phyloP scores from a whole-genome alignment of 2,888 invertebrate genomes.

The Euzetes globulus region DNA sequence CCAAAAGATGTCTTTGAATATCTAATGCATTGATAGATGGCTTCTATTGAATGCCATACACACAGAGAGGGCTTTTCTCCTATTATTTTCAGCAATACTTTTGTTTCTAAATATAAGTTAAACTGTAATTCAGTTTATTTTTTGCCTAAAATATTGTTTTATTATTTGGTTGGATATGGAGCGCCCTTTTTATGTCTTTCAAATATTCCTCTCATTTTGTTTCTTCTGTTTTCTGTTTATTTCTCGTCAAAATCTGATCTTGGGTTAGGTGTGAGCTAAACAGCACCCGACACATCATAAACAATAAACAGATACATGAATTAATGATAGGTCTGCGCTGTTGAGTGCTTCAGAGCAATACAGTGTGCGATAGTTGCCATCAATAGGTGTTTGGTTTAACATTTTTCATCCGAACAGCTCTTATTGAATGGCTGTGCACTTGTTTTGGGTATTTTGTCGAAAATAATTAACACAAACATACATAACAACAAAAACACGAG shows the following conservation, averaged over 20 bases:
- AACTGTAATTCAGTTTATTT: too few relatives aligned
- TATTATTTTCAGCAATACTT: too few relatives aligned
- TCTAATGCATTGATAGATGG: background rate
- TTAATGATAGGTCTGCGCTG: slow-evolving; percentile 15
- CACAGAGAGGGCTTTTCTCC: too few relatives aligned
- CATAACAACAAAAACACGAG: background rate
- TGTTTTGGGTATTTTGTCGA: background rate
- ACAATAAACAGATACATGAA: slow-evolving; percentile 2
- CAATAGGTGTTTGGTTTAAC: slow-evolving; percentile 12
- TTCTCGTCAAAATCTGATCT: background rate
- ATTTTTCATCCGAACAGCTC: background rate
- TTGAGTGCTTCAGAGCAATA: background rate
- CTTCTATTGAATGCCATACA: background rate
- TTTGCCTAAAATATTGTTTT: too few relatives aligned
- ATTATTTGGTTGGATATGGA: background rate
- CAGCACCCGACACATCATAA: background rate
- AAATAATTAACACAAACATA: slow-evolving; percentile 11
- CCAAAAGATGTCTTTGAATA: background rate
- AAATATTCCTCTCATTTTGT: background rate
- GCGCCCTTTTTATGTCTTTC: background rate
- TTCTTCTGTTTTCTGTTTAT: background rate
- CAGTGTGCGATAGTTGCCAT: background rate
- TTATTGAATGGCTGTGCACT: background rate
- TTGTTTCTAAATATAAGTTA: too few relatives aligned
- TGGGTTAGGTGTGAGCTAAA: slow-evolving; percentile 18